Evolutionary conservation across 2,113 vertebrate species (phyloP), one percentile per base, ranked within the genome.

Genomic region (Eretmochelys imbricata): DNA sequence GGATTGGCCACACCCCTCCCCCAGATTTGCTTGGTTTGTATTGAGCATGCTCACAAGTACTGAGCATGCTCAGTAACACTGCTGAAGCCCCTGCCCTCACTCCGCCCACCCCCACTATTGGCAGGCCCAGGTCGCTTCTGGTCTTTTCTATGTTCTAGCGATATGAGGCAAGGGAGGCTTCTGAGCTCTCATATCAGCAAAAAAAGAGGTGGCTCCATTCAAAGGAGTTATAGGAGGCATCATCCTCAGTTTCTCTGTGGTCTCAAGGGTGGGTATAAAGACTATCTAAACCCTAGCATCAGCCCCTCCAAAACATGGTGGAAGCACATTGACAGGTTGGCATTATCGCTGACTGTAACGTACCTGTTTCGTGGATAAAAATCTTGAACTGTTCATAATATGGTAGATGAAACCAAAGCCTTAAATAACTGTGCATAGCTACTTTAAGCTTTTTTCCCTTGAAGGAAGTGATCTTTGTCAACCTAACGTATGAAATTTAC

Each of bases 141-240:
- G 57, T 87, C 86, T 94, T 95, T 91, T 55, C 35, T 27, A 89
- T n/a, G 11, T 19, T 8, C 27, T 29, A 35, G 2, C 57, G 81
- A 85, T 72, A 38, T 38, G 65, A 38, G 19, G 8, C 65, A 80
- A 69, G 89, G 87, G 53, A 81, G 89, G 82, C 25, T 57, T 48
- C 87, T 83, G 69, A 93, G n/a, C 89, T 94, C 85, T 78, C 75
- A 48, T 29, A 46, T 78, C 88, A 72, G 53, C 57, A 93, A 54
- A 3, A 3, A 91, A 93, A 12, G 14, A 57, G 48, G 13, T 27
- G 10, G 88, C 19, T 90, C 72, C 57, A 82, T 82, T 53, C 48
- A 78, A 93, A 88, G 65, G 2, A 88, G n/a, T 69, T 78, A 48
- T 27, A 12, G 19, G 20, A 38, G 19, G 24, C 42, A 29, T 78